Conservation (phyloP, 2,797 vertebrate species). For the Miichthys miiuy region DNA sequence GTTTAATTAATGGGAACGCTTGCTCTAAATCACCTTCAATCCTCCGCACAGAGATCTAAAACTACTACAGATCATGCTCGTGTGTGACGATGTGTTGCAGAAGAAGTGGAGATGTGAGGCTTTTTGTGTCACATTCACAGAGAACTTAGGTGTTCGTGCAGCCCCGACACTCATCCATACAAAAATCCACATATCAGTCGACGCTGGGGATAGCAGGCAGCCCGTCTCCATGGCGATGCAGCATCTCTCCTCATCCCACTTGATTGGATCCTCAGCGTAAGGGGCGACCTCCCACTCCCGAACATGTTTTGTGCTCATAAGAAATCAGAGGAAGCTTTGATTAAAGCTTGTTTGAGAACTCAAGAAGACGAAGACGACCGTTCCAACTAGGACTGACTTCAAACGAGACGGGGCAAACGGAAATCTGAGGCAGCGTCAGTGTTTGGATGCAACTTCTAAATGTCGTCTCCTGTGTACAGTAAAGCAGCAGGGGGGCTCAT, state of each 20-base stretch:
- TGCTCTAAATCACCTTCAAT: conserved; percentile 56
- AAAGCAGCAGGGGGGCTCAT: conserved; percentile 32
- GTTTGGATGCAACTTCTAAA: conserved; percentile 64
- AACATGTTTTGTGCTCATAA: conserved; percentile 24
- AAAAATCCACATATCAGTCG: conserved; percentile 50
- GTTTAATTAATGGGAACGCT: conserved; percentile 72
- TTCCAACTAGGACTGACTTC: conserved; percentile 57
- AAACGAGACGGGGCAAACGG: conserved; percentile 42
- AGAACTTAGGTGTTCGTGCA: conserved; percentile 23
- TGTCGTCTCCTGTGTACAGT: conserved; percentile 35
- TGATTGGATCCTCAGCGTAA: conserved; percentile 17
- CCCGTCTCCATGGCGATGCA: conserved; percentile 66
- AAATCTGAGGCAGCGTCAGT: conserved; percentile 13
- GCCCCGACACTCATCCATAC: conserved; percentile 46
- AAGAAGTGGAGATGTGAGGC: not conserved
- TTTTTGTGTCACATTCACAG: conserved; percentile 35
- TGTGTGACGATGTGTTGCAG: conserved; percentile 5
- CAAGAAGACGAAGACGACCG: not conserved
- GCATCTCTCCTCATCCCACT: conserved; percentile 45
- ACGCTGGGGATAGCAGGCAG: conserved; percentile 41
- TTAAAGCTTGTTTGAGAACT: conserved; percentile 48
- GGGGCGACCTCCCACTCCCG: conserved; percentile 44
- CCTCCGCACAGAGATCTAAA: conserved; percentile 12
- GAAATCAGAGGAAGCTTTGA: conserved; percentile 54
- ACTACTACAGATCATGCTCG: conserved; percentile 27